Conservation (phyloP, 2,113 vertebrate genomes). For the Ciconia boyciana region DNA sequence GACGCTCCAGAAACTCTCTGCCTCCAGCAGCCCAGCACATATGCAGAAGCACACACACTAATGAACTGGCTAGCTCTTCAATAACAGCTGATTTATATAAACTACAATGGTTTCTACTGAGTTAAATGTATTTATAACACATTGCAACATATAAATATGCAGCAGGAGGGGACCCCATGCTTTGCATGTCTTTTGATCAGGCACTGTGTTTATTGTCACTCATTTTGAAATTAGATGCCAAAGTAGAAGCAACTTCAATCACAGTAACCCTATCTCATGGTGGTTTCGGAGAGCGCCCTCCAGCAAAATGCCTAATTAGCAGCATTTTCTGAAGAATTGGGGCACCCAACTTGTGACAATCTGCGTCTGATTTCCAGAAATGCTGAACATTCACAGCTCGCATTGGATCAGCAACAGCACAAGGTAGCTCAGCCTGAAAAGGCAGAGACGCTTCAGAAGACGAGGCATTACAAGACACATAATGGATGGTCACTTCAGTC, state of each 20-base stretch:
- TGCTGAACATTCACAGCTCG: background rate
- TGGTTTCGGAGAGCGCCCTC: constrained; percentile 49
- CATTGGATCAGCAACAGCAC: background rate
- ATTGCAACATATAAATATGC: constrained; percentile 57
- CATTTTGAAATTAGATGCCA: constrained; percentile 54
- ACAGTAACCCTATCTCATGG: constrained; percentile 50
- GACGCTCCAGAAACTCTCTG: background rate
- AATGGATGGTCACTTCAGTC: background rate
- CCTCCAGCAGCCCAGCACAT: background rate
- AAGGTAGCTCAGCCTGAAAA: background rate
- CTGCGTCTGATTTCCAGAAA: constrained; percentile 36
- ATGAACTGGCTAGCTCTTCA: constrained; percentile 25
- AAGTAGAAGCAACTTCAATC: constrained; percentile 51
- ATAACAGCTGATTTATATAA: constrained; percentile 57
- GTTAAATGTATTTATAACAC: constrained; percentile 62
- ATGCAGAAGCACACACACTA: background rate
- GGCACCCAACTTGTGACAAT: constrained; percentile 42
- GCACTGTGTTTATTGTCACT: constrained; percentile 59
- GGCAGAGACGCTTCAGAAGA: background rate
- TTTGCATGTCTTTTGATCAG: constrained; percentile 59
- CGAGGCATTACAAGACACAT: background rate
- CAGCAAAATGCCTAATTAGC: constrained; percentile 50
- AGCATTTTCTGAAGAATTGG: constrained; percentile 47
- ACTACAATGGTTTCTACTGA: constrained; percentile 50
- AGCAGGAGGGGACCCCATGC: constrained; percentile 57